phyloP scores from a whole-genome alignment of 1,140 invertebrate species.

The Bombus polaris region DNA sequence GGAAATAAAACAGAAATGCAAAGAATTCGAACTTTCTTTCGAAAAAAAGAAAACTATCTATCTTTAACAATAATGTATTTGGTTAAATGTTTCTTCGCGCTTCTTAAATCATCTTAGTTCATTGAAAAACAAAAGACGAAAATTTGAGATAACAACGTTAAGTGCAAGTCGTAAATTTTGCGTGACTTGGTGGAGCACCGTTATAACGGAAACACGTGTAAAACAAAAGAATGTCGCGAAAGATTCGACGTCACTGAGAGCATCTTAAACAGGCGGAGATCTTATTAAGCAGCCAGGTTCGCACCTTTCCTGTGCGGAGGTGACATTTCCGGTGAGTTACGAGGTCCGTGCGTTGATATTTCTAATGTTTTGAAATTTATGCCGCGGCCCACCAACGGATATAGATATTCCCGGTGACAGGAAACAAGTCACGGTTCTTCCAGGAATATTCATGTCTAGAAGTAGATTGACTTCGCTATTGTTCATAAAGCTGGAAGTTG shows the following conservation, averaged over 20 bases:
- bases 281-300: slow-evolving; percentile 75
- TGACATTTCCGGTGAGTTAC: slow-evolving; percentile 71
- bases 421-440: slow-evolving; percentile 73
- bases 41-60: no score
- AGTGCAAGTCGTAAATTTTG: neutral
- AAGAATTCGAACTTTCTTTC: neutral
- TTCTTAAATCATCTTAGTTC: neutral
- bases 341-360: slow-evolving; percentile 28
- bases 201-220: slow-evolving; percentile 42
- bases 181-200: slow-evolving; percentile 1
- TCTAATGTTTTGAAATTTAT: slow-evolving; percentile 53
- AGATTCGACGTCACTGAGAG: slow-evolving; percentile 41
- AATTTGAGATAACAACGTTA: neutral
- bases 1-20: neutral
- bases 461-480: slow-evolving; percentile 62
- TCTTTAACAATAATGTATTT: no score
- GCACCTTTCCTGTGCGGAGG: slow-evolving; percentile 68
- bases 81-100: no score
- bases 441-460: slow-evolving; percentile 74
- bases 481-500: slow-evolving; percentile 25
- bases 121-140: neutral
- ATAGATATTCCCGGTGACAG: slow-evolving; percentile 63
- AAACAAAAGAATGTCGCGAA: slow-evolving; percentile 29
- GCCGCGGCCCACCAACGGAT: slow-evolving; percentile 51
- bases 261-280: slow-evolving; percentile 65